Percentiles rank a stretch among this genome's conserved stretches.
Conservation (phyloP, 2,797 vertebrate species). For the Holocentrus rufus region DNA sequence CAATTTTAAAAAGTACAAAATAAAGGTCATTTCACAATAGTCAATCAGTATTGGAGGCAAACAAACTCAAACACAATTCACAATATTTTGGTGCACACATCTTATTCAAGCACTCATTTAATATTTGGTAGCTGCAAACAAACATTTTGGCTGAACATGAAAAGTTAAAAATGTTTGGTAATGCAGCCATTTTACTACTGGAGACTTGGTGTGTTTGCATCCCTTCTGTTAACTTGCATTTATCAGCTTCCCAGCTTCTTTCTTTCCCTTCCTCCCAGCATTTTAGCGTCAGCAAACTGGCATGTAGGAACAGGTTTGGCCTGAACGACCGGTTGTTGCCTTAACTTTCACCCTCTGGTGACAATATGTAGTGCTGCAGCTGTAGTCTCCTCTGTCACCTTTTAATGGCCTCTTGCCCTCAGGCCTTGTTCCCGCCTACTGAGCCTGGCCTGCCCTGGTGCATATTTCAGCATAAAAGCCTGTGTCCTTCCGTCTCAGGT, state of each 20-base stretch:
- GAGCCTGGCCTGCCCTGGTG: constrained; percentile 1
- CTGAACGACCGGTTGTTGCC: constrained; percentile 26
- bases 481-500: neutral
- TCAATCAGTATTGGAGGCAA: constrained; percentile 41
- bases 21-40: constrained; percentile 59
- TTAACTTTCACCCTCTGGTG: neutral
- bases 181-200: neutral
- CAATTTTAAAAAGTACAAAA: constrained; percentile 44
- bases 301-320: constrained; percentile 59
- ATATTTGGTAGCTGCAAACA: neutral
- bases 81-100: neutral
- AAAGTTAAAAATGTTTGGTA: neutral
- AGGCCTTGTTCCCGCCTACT: constrained; percentile 36
- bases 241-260: too few species aligned
- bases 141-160: neutral
- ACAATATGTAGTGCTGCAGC: neutral
- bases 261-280: too few species aligned
- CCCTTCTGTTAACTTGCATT: neutral
- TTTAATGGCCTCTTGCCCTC: constrained; percentile 16
- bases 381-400: constrained; percentile 4
- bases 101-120: neutral
- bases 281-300: neutral
- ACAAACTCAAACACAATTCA: constrained; percentile 1
- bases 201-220: neutral
- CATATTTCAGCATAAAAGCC: constrained; percentile 1